Evolutionary conservation across 2,888 invertebrate species (phyloP), one percentile per base, ranked within the genome.

Genomic region (Yponomeuta malinellus): DNA sequence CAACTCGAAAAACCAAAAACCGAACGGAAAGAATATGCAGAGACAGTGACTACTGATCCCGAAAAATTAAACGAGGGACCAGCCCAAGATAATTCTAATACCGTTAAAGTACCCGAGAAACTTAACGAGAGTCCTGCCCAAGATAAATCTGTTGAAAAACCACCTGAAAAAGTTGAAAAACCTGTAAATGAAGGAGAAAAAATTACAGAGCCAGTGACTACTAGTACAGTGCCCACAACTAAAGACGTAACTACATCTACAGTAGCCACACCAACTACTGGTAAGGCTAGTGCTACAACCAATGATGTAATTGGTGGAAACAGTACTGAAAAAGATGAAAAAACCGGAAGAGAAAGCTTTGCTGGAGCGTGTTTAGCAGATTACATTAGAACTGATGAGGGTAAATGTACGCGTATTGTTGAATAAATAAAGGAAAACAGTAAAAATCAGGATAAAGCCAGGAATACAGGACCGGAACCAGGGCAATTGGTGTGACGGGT

Each of bases 321-420:
- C 23, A 23, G 23, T 23, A 64, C 64, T 64, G 10, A n/a, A 2
- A 67, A 37, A n/a, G 37, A 15, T n/a, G 74, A 70, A n/a, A 80
- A 83, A 74, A 83, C 84, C 10, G 87, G 85, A 15, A 80, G 81
- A 74, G 88, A 85, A 77, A 88, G 83, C 72, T 86, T 90, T 71
- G 29, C 71, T 5, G 90, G 77, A 48, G 80, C 77, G 43, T 90
- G 91, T 76, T 63, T 81, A 4, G 15, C 83, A 31, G 90, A 90
- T 1, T 89, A 74, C 73, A 71, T 77, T 73, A 81, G 84, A 12
- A 88, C 89, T 10, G 63, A 78, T 63, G 90, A 90, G 73, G 89
- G 89, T 73, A 83, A 88, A 78, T 90, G 90, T 76, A 84, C 82
- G 79, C 79, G 84, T 71, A 78, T 77, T n/a, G 83, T 75, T 74